Evolutionary conservation across 2,113 vertebrate species (phyloP), one percentile per base, ranked within the genome.

Genomic region (Phalacrocorax pelagicus): DNA sequence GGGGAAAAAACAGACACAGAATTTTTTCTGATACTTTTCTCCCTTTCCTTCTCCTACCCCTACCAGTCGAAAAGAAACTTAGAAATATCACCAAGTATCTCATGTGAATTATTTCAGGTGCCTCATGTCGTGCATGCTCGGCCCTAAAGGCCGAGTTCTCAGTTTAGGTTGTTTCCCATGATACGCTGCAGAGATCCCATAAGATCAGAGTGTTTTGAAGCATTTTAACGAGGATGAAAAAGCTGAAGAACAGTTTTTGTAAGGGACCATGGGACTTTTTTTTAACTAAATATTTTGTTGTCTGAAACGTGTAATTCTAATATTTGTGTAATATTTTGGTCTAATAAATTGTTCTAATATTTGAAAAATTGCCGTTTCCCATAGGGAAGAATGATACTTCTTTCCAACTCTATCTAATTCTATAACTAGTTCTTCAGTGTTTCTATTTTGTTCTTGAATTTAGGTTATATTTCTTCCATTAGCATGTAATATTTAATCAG

Each of bases 121-220:
- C 21, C 36, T 52, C 27, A 12, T 58, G 20, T 52, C 15, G 7
- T 2, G 1, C 14, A 26, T 0, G 0, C 11, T 65, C 72, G 4
- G 54, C 21, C 21, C 36, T 86, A n/a, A 82, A 47, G n/a, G 18
- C 10, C 0, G 4, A n/a, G 55, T 61, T 88, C 78, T 69, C 26
- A 23, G 1, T 51, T 88, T 87, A 59, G 26, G 10, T 69, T 65
- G 19, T 47, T 65, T 88, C 52, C 20, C 32, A 10, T 38, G 4
- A 55, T 16, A n/a, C 1, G 1, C 9, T 81, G 49, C 24, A 78
- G 36, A 38, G 23, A 73, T 69, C 12, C 23, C 4, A 0, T 34
- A 58, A 30, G 6, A 21, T 62, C 6, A 22, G 44, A n/a, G 4
- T 34, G 70, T 32, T 81, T 52, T 61, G 10, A 18, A 63, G 15